Percentiles rank a stretch among this genome's conserved stretches.
These are phyloP conservation scores for Chaunax sp. DNA, from an alignment of 2,797 vertebrate species.

Conservation along the genomic window DNA sequence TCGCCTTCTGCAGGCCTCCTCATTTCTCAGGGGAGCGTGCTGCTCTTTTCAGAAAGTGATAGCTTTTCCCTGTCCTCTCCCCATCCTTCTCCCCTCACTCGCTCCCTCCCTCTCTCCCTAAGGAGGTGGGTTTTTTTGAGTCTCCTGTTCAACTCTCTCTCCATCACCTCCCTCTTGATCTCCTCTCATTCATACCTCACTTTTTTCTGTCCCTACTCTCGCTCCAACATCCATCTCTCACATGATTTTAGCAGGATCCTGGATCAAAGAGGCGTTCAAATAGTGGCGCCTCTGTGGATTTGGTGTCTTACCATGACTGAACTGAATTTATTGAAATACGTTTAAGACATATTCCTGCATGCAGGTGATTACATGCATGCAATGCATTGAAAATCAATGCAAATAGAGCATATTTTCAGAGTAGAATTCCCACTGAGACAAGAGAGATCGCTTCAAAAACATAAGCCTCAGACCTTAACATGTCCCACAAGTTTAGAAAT, in stretches of 20 bases:
- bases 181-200: slow-evolving; percentile 2
- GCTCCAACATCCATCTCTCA: slow-evolving; percentile 1
- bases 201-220: background rate
- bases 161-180: background rate
- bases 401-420: background rate
- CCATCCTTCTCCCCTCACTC: background rate
- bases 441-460: background rate
- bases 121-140: slow-evolving; percentile 5
- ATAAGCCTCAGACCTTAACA: slow-evolving; percentile 5
- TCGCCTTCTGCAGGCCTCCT: slow-evolving; percentile 71
- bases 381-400: background rate
- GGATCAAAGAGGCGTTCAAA: slow-evolving; percentile 9
- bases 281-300: background rate
- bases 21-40: slow-evolving; percentile 73
- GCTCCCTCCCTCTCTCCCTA: slow-evolving; percentile 1
- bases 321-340: no score
- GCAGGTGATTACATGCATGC: background rate
- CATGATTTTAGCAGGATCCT: slow-evolving; percentile 11
- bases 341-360: background rate
- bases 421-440: no score
- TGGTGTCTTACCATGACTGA: no score
- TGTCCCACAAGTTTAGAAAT: slow-evolving; percentile 54
- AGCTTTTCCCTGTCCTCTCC: slow-evolving; percentile 52
- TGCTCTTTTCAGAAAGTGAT: slow-evolving; percentile 80
- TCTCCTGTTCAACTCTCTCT: slow-evolving; percentile 8